phyloP scores from a whole-genome alignment of 2,888 invertebrate genomes.

The Drosophila anomelani region DNA sequence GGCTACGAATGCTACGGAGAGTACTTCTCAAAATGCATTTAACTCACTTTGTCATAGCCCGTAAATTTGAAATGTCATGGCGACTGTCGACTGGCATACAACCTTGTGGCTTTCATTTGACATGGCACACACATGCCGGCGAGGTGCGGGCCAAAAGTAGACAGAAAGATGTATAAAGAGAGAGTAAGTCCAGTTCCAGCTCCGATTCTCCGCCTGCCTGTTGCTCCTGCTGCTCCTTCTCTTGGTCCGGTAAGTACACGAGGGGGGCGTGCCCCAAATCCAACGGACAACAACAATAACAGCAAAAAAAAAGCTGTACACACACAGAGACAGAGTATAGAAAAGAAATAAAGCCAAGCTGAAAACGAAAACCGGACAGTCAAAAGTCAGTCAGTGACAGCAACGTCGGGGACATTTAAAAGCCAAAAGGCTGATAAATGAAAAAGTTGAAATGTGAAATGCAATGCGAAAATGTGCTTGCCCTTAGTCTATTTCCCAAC shows the following conservation, averaged over 20 bases:
- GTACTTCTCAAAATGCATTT: slow-evolving; percentile 74
- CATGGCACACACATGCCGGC: slow-evolving; percentile 49
- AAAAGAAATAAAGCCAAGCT: slow-evolving; percentile 52
- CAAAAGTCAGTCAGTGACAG: slow-evolving; percentile 59
- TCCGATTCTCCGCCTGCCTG: slow-evolving; percentile 44
- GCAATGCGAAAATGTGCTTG: slow-evolving; percentile 53
- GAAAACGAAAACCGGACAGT: slow-evolving; percentile 59
- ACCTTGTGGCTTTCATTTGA: slow-evolving; percentile 73
- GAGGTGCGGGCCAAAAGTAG: slow-evolving; percentile 5
- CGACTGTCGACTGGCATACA: slow-evolving; percentile 67
- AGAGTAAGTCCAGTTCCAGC: slow-evolving; percentile 24
- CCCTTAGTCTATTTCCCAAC: slow-evolving; percentile 30
- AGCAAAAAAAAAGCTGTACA: slow-evolving; percentile 30
- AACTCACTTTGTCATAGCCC: slow-evolving; percentile 78
- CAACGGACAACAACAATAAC: slow-evolving; percentile 17
- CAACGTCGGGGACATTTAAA: slow-evolving; percentile 58
- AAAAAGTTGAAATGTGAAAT: slow-evolving; percentile 57
- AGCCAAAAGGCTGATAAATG: slow-evolving; percentile 69
- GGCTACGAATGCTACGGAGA: slow-evolving; percentile 22
- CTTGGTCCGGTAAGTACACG: slow-evolving; percentile 42
- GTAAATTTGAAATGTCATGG: slow-evolving; percentile 79
- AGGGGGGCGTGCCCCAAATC: slow-evolving; percentile 53
- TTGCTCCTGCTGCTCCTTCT: slow-evolving; percentile 50
- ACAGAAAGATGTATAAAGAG: slow-evolving; percentile 1
- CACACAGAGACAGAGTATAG: slow-evolving; percentile 23